These are phyloP conservation scores for Hydrocynus forskahlii DNA, from an alignment of 2,797 vertebrate species.

Conservation along the genomic window DNA sequence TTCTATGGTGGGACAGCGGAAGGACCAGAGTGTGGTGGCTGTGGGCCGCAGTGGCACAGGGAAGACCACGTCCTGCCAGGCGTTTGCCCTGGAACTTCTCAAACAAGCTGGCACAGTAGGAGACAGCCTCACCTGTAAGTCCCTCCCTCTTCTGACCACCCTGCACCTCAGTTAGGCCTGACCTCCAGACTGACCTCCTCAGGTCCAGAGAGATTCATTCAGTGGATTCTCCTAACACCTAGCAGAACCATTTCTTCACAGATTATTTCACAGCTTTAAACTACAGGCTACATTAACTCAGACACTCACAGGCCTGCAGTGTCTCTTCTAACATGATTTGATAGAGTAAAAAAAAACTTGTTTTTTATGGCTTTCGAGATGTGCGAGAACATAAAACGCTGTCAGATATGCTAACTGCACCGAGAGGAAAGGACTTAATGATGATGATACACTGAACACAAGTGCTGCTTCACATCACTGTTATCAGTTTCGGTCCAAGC, in stretches of 20 bases:
- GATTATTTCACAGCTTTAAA: background rate
- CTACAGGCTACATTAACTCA: background rate
- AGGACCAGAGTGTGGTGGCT: conserved; percentile 86
- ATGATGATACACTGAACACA: background rate
- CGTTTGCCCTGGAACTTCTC: conserved; percentile 81
- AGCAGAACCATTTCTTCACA: background rate
- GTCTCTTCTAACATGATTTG: background rate
- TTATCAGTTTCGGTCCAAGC: conserved; percentile 4
- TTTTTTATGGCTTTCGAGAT: background rate
- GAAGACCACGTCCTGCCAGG: conserved; percentile 83
- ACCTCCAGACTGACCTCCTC: too few relatives aligned
- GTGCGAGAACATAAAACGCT: background rate
- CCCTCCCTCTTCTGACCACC: background rate
- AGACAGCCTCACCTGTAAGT: conserved; percentile 74
- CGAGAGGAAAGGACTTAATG: background rate
- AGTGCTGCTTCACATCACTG: background rate
- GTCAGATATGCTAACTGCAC: background rate
- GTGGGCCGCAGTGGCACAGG: conserved; percentile 87
- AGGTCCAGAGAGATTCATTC: too few relatives aligned
- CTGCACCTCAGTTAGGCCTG: background rate
- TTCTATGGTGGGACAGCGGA: conserved; percentile 80
- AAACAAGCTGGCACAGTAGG: conserved; percentile 79
- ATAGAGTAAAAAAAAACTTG: background rate
- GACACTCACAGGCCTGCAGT: background rate
- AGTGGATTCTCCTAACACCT: background rate